Evolutionary conservation across 2,888 invertebrate species (phyloP), one percentile per base, ranked within the genome.

Genomic region (Gisinianus flammeolus): DNA sequence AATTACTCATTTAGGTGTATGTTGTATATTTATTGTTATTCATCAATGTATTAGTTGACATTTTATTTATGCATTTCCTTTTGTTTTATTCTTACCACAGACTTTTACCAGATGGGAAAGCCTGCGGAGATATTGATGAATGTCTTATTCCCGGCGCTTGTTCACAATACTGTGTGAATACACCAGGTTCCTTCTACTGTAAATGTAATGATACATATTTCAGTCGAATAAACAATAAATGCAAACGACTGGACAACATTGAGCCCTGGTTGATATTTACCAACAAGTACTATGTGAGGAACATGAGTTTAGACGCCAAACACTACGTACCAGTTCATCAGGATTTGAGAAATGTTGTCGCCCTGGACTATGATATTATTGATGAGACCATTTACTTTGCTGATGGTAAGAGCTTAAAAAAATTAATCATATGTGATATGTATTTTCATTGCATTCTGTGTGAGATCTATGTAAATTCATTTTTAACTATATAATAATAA

Each of bases 271-370:
- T 97, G 22, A 90, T 98, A 75, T 96, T 98, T 86, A 96, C 97
- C 19, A 99, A 99, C 87, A 96, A 97, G 86, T 98, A 98, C 87
- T 99, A 99, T 87, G 93, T 99, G 1, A 90, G 98, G 74, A 97
- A 98, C 86, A 94, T 99, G 92, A 95, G 97, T 0, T 90, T 92
- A 0, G 97, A 98, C 86, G 98, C 96, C 0, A 88, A 90, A 4
- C 89, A 91, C 12, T 97, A 97, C 86, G 93, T 92, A 85, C 89
- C 97, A 22, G 92, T 97, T 85, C 95, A 96, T 85, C 96, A 97
- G 87, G 98, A 98, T 86, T 90, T 98, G 28, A 93, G 96, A 89
- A 98, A 98, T 86, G 97, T 97, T 0, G 98, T 98, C 0, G 97
- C 98, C 0, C 89, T 99, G 66, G 98, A 99, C 86, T 79, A 68